Evolutionary conservation across 2,797 vertebrate species (phyloP).

Genomic region (Nasua narica): DNA sequence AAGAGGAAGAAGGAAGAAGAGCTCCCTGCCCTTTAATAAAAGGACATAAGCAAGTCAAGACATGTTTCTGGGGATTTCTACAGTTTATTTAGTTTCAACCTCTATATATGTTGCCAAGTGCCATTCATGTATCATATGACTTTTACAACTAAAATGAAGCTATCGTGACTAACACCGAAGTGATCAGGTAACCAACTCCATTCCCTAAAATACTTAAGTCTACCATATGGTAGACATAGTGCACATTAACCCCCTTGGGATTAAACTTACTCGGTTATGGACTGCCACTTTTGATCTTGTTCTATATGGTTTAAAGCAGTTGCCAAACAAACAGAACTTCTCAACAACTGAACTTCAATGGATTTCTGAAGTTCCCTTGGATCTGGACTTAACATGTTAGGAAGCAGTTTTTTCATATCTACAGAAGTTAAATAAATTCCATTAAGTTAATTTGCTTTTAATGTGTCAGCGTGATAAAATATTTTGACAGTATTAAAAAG

Average conservation of each 20-base stretch:
- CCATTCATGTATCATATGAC: neutral
- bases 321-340: conserved; percentile 92
- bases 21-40: neutral
- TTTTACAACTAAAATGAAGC: neutral
- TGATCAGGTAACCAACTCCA: neutral
- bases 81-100: neutral
- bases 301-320: conserved; percentile 86
- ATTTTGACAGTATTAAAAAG: conserved; percentile 18
- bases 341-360: conserved; percentile 96
- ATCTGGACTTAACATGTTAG: conserved; percentile 94
- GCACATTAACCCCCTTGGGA: neutral
- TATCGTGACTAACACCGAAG: neutral
- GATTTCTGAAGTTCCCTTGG: conserved; percentile 97
- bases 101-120: neutral
- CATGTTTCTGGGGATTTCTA: neutral
- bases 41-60: neutral
- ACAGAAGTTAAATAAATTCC: conserved; percentile 55
- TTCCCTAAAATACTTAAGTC: neutral
- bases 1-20: neutral
- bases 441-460: conserved; percentile 52
- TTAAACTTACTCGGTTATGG: conserved; percentile 91
- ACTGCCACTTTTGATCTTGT: conserved; percentile 90
- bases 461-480: neutral
- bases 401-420: conserved; percentile 97
- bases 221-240: neutral